Evolutionary conservation across 1,140 invertebrate genomes (phyloP).

Genomic region (Druon quercuslanigerum): DNA sequence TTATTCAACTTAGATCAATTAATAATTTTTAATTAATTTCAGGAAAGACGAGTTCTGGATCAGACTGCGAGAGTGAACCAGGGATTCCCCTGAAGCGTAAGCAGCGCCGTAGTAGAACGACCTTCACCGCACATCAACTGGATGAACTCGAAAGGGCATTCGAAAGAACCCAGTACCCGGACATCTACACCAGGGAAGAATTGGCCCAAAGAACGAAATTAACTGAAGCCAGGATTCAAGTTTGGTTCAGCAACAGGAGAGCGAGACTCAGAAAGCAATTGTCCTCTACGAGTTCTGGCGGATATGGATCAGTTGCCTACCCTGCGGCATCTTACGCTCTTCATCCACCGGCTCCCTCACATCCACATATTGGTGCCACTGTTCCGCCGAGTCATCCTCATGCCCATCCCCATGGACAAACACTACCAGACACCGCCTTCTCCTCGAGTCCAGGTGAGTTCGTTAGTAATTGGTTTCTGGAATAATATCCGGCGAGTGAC

Average conservation of each 20-base stretch:
- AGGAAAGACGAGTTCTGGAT: slow-evolving; percentile 77
- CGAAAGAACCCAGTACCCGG: slow-evolving; percentile 93
- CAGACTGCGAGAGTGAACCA: slow-evolving; percentile 87
- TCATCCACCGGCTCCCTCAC: slow-evolving; percentile 63
- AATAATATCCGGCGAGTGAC: too few relatives aligned
- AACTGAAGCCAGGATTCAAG: slow-evolving; percentile 82
- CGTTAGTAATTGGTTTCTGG: neutral
- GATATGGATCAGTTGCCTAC: slow-evolving; percentile 62
- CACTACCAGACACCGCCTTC: slow-evolving; percentile 60
- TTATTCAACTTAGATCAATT: too few relatives aligned
- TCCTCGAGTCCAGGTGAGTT: slow-evolving; percentile 63
- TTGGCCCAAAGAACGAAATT: slow-evolving; percentile 89
- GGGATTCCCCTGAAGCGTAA: slow-evolving; percentile 88
- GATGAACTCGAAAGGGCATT: slow-evolving; percentile 93
- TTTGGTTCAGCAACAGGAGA: slow-evolving; percentile 90
- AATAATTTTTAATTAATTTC: slow-evolving; percentile 41
- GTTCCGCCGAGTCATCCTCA: slow-evolving; percentile 59
- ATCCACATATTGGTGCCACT: slow-evolving; percentile 59
- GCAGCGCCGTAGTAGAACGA: slow-evolving; percentile 88
- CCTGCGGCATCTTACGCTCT: slow-evolving; percentile 63
- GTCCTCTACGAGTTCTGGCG: slow-evolving; percentile 71
- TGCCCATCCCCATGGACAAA: slow-evolving; percentile 60
- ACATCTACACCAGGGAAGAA: slow-evolving; percentile 93
- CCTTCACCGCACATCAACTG: slow-evolving; percentile 90
- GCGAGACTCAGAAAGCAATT: slow-evolving; percentile 85